These are phyloP conservation scores for Cryptotis parvus DNA, from an alignment of 2,113 vertebrate species.

Conservation along the genomic window DNA sequence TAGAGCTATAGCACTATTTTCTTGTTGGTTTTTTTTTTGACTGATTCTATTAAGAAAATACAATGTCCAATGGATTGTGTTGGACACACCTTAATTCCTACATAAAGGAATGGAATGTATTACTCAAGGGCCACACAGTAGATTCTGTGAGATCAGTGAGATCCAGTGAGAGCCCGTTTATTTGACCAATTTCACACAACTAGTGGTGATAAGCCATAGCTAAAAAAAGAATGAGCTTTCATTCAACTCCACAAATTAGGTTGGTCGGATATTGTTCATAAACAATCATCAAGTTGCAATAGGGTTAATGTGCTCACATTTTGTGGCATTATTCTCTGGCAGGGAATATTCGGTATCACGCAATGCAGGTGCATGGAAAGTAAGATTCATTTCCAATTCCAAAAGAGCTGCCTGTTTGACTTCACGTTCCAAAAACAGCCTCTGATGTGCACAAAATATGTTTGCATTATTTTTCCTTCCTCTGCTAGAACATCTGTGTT, in stretches of 20 bases:
- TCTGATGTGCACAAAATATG: neutral
- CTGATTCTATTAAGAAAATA: neutral
- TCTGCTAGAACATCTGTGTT: conserved; percentile 49
- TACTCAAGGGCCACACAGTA: conserved; percentile 44
- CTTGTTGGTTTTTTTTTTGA: neutral
- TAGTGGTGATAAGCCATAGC: neutral
- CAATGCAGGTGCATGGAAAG: neutral
- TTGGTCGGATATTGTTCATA: neutral
- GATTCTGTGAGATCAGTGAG: conserved; percentile 58
- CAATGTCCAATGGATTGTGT: neutral
- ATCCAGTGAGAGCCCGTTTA: neutral
- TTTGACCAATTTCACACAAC: conserved; percentile 49
- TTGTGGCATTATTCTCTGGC: neutral
- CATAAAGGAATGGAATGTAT: neutral
- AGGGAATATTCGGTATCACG: neutral
- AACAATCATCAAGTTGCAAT: conserved; percentile 37
- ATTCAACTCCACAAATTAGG: conserved; percentile 61
- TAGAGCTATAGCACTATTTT: neutral
- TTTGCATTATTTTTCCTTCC: conserved; percentile 39
- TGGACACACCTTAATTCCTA: too few relatives aligned
- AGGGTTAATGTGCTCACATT: conserved; percentile 37
- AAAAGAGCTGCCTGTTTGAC: neutral
- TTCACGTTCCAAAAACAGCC: neutral
- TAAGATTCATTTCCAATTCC: conserved; percentile 15
- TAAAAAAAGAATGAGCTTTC: conserved; percentile 53